A percentile compares a stretch with the other conserved stretches of the same genome.
Conservation (phyloP, 2,888 invertebrate species). For the Parelbella ahira region DNA sequence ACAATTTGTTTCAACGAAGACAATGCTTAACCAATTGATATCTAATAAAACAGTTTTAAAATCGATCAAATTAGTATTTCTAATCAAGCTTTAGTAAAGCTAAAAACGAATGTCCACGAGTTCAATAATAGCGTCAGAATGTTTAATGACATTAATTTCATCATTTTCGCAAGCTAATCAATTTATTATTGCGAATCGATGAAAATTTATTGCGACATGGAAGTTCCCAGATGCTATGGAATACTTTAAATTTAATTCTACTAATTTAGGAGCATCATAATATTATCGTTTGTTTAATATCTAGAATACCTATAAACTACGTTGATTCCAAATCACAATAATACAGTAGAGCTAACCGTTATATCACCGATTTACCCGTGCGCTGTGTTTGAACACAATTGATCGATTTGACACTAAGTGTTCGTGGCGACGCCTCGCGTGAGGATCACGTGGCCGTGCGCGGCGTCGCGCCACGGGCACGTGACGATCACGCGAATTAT, state of each 20-base stretch:
- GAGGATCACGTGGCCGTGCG: slow-evolving; percentile 12
- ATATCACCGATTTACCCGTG: slow-evolving; percentile 39
- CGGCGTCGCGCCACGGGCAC: slow-evolving; percentile 11
- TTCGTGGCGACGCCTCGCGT: slow-evolving; percentile 23
- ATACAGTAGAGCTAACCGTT: slow-evolving; percentile 33
- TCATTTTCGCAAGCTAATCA: no score
- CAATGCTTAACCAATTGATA: slow-evolving; percentile 40
- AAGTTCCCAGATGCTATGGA: slow-evolving; percentile 31
- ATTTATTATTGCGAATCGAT: slow-evolving; percentile 17
- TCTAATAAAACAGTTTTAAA: slow-evolving; percentile 32
- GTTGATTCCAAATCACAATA: slow-evolving; percentile 35
- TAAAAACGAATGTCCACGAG: slow-evolving; percentile 32
- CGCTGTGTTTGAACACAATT: slow-evolving; percentile 40
- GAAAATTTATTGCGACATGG: slow-evolving; percentile 35
- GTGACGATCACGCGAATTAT: slow-evolving; percentile 21
- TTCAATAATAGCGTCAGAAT: slow-evolving; percentile 19
- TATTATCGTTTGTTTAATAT: slow-evolving; percentile 16
- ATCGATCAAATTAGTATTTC: slow-evolving; percentile 34
- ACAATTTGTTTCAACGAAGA: slow-evolving; percentile 49
- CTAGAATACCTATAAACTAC: slow-evolving; percentile 23
- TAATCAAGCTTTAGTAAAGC: slow-evolving; percentile 41
- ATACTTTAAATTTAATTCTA: slow-evolving; percentile 19
- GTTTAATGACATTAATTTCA: slow-evolving; percentile 24
- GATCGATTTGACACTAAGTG: slow-evolving; percentile 37
- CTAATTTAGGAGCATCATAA: slow-evolving; percentile 19